Base-by-base conservation (phyloP, 2,888 invertebrate genomes). In the Chrysodeixis includens region DNA sequence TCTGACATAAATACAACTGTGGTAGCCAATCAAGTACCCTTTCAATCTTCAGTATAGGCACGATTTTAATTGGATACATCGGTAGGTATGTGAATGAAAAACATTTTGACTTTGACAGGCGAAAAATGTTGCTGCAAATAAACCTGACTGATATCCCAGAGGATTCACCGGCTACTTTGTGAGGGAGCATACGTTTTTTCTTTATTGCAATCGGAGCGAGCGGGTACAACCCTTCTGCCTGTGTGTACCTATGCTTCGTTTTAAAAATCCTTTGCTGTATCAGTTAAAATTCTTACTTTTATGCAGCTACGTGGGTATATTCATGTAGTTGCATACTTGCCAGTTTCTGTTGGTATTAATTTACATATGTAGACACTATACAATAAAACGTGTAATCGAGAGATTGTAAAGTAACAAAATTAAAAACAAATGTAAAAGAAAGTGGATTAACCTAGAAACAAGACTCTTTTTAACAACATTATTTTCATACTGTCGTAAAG, bases 171-270 rank as follows among this genome's bases (percentile, higher is more conserved):
- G 18, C 46, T 49, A 20, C 46, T 20, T 53, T 66, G 44, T 66
- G 71, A 35, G 54, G 71, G 49, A 61, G 44, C 7, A 40, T 59
- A 52, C 56, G 49, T 40, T 55, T 40, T 35, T 54, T 26, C 3
- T 26, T 66, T 61, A 66, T 61, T 71, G 20, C 56, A 62, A 44
- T 58, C 56, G 62, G 58, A 62, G 30, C 52, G 20, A 53, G 22
- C 65, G 57, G 51, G 18, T 44, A 22, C 22, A 46, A n/a, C 12
- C 35, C 54, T 26, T 20, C 9, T n/a, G 32, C 51, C 46, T 32
- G 61, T 9, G 56, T 49, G 16, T 14, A 40, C 58, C 22, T 26
- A 4, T 4, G 26, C 26, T 26, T 26, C 30, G 56, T 30, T 30
- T 58, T 66, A 66, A 71, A 9, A 58, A 51, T 22, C 56, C 62